These are phyloP conservation scores for Stenopsyche tienmushanensis DNA, from an alignment of 1,140 invertebrate species.

Conservation along the genomic window DNA sequence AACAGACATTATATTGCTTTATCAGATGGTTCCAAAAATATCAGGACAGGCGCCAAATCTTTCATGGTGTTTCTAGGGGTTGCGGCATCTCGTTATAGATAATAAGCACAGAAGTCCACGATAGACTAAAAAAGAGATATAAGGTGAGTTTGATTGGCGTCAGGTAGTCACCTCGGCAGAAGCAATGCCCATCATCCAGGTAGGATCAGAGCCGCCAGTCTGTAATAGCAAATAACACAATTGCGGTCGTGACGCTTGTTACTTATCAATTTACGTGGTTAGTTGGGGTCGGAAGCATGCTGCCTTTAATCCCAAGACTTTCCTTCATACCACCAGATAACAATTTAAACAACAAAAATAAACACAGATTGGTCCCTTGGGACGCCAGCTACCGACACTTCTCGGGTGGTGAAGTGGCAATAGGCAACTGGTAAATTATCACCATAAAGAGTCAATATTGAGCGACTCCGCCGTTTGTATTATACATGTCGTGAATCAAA, in stretches of 20 bases:
- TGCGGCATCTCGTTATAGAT: too few species aligned
- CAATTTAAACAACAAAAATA: not conserved
- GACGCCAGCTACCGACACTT: not conserved
- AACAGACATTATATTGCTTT: too few species aligned
- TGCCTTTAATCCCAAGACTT: not conserved
- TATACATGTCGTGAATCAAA: too few species aligned
- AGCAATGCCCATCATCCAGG: conserved; percentile 11
- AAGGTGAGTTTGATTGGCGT: conserved; percentile 4
- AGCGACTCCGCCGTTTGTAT: too few species aligned
- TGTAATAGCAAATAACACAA: conserved; percentile 22
- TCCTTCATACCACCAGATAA: not conserved
- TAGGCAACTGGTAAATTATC: not conserved
- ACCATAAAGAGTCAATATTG: conserved; percentile 11
- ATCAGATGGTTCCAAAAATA: too few species aligned
- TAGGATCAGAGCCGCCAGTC: conserved; percentile 1
- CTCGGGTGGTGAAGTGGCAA: not conserved
- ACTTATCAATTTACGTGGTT: conserved; percentile 38
- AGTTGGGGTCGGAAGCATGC: conserved; percentile 9
- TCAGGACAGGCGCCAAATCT: too few species aligned
- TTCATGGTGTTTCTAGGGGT: too few species aligned
- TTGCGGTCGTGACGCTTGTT: conserved; percentile 40
- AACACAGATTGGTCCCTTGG: not conserved
- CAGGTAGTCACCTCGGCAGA: conserved; percentile 9
- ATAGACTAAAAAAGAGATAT: too few species aligned
- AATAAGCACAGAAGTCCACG: too few species aligned